phyloP scores from a whole-genome alignment of 2,113 vertebrate genomes.

The Cochlearius cochlearius region DNA sequence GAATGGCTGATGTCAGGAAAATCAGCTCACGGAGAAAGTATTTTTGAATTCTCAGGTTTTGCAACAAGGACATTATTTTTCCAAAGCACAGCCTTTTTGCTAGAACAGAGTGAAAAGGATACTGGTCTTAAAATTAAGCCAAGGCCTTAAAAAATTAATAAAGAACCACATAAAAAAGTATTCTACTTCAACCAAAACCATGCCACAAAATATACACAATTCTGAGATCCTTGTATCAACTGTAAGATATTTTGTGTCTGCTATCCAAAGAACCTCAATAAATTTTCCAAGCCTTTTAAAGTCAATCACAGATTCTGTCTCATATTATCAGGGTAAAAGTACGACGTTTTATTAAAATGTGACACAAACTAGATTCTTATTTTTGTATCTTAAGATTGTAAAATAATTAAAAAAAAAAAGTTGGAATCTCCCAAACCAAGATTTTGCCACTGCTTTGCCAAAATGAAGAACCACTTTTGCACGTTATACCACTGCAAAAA shows the following conservation, averaged over 20 bases:
- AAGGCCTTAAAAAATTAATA: background rate
- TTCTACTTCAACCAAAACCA: background rate
- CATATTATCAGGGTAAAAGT: background rate
- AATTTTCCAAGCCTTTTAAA: background rate
- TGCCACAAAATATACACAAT: background rate
- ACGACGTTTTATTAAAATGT: background rate
- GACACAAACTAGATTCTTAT: background rate
- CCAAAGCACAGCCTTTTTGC: background rate
- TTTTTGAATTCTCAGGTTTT: background rate
- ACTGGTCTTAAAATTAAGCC: background rate
- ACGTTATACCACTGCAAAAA: background rate
- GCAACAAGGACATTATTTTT: background rate
- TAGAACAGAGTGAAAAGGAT: background rate
- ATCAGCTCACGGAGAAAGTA: background rate
- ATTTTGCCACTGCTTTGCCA: background rate
- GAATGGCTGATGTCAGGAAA: background rate
- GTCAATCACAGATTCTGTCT: background rate
- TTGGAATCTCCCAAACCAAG: background rate
- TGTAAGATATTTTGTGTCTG: background rate
- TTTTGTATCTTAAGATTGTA: background rate
- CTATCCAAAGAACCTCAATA: background rate
- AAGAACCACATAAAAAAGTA: background rate
- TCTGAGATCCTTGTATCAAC: background rate
- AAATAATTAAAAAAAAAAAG: background rate
- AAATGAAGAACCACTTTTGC: rapidly evolving